Evolutionary conservation across 2,113 vertebrate genomes (phyloP).

Genomic region (Crotalus helleri): DNA sequence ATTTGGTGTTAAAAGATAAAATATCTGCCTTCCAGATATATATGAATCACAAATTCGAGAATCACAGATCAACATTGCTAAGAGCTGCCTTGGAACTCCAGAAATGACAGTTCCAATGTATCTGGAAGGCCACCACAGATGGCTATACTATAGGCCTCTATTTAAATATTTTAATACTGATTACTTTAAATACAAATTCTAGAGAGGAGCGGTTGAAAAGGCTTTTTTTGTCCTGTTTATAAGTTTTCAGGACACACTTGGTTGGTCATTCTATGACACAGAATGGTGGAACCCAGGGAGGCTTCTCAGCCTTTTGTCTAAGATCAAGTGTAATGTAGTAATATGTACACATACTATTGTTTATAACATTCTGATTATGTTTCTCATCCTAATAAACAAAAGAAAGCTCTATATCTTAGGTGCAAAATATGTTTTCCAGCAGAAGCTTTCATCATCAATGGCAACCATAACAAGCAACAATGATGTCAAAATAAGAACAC

Average conservation of each 20-base stretch:
- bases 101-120: background rate
- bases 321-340: no score
- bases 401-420: background rate
- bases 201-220: background rate
- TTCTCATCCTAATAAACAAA: background rate
- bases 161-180: background rate
- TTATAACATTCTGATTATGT: background rate
- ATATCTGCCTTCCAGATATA: background rate
- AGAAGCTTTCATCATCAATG: background rate
- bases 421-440: background rate
- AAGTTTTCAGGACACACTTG: background rate
- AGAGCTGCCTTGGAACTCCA: background rate
- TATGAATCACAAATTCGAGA: background rate
- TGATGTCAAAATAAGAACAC: no score
- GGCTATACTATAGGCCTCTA: background rate
- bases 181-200: background rate
- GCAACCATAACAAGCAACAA: no score
- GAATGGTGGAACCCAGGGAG: no score
- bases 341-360: background rate
- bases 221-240: background rate
- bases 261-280: background rate
- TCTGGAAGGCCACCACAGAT: background rate
- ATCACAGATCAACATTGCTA: background rate
- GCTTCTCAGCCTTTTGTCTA: no score
- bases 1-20: background rate